Evolutionary conservation across 2,888 invertebrate genomes (phyloP).

Genomic region (Synergus umbraculus): DNA sequence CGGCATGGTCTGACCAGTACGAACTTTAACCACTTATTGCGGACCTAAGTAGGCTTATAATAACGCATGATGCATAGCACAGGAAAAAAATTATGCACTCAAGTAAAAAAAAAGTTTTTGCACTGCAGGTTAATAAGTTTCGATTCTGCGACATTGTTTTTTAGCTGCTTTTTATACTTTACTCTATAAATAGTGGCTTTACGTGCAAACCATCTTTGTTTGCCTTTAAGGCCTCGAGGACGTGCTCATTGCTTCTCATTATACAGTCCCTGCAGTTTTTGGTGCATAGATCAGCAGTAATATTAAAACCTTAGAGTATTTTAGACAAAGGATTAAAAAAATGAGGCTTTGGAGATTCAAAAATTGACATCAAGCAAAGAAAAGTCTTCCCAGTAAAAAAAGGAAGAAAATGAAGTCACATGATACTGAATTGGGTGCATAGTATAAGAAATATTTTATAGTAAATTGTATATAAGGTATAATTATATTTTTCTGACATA

Average conservation of each 20-base stretch:
- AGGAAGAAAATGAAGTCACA: no score
- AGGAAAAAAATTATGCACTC: constrained; percentile 3
- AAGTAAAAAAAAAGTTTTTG: constrained; percentile 4
- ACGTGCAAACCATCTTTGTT: not conserved
- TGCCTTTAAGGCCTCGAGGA: not conserved
- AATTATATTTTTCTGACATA: no score
- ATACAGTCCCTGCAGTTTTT: not conserved
- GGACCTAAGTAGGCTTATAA: not conserved
- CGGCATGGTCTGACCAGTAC: not conserved
- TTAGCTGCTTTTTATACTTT: not conserved
- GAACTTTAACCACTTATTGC: constrained; percentile 7
- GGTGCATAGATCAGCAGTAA: not conserved
- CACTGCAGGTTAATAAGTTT: constrained; percentile 31
- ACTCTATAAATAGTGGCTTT: constrained; percentile 5
- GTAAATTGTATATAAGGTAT: no score
- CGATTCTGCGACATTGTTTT: constrained; percentile 15
- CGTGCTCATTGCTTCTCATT: not conserved
- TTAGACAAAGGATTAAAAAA: not conserved
- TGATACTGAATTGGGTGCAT: no score
- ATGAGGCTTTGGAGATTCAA: not conserved
- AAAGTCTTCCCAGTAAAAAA: not conserved
- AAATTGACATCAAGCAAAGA: not conserved
- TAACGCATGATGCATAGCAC: not conserved
- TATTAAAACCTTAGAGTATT: no score
- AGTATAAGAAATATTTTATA: no score